These are phyloP conservation scores for Iphiclides podalirius DNA, from an alignment of 2,888 invertebrate genomes.

Conservation along the genomic window DNA sequence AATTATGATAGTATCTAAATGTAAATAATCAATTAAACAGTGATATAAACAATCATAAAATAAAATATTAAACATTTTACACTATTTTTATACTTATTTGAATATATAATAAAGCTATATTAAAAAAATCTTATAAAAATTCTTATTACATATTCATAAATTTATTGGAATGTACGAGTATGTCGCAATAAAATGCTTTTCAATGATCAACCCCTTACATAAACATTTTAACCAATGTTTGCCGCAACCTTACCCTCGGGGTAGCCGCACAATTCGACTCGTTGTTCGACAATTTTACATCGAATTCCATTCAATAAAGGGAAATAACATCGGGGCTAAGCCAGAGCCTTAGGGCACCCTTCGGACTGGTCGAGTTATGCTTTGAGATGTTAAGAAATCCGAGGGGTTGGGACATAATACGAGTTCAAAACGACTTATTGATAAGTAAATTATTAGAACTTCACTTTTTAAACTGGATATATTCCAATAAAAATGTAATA, in stretches of 20 bases:
- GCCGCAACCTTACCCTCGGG: slow-evolving; percentile 12
- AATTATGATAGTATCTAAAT: too few species aligned
- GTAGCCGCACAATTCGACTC: slow-evolving; percentile 9
- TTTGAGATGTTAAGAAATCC: slow-evolving; percentile 10
- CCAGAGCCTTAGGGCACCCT: slow-evolving; percentile 21
- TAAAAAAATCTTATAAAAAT: too few species aligned
- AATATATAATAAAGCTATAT: too few species aligned
- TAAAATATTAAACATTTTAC: too few species aligned
- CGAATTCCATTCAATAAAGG: slow-evolving; percentile 27
- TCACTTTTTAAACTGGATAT: not conserved
- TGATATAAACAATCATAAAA: too few species aligned
- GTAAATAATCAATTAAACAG: too few species aligned
- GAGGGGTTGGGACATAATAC: not conserved
- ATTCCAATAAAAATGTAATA: too few species aligned
- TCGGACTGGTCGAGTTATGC: slow-evolving; percentile 12
- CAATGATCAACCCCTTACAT: not conserved
- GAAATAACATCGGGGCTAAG: slow-evolving; percentile 22
- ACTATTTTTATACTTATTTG: too few species aligned
- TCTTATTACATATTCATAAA: too few species aligned
- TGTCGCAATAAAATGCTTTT: slow-evolving; percentile 8
- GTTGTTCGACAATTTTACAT: slow-evolving; percentile 26
- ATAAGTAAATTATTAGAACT: not conserved
- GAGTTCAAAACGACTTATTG: not conserved
- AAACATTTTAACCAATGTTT: slow-evolving; percentile 14
- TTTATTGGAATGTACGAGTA: too few species aligned